Conservation (phyloP, 2,888 invertebrate species). For the Alcis repandata region DNA sequence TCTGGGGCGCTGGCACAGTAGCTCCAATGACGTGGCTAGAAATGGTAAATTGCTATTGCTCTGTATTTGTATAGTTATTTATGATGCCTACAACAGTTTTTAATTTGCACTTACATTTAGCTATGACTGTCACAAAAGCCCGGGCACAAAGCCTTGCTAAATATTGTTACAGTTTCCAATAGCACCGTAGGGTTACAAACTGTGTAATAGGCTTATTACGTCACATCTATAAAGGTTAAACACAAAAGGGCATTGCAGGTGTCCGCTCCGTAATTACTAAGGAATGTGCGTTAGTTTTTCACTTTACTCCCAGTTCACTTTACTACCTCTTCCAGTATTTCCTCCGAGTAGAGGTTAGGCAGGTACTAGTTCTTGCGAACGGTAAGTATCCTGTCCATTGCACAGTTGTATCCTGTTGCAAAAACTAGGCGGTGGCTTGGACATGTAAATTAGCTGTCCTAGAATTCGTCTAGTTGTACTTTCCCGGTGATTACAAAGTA, state of each 20-base stretch:
- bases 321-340: conserved; percentile 11
- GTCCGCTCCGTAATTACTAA: conserved; percentile 24
- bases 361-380: conserved; percentile 14
- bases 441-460: conserved; percentile 28
- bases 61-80: too few relatives aligned
- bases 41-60: too few relatives aligned
- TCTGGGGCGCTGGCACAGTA: too few relatives aligned
- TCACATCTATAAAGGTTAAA: conserved; percentile 34
- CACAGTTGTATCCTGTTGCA: conserved; percentile 35
- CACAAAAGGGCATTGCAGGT: conserved; percentile 34
- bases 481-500: too few relatives aligned
- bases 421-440: conserved; percentile 17
- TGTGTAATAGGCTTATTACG: conserved; percentile 22
- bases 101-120: too few relatives aligned
- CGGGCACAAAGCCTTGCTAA: neutral
- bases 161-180: conserved; percentile 38
- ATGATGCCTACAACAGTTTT: too few relatives aligned
- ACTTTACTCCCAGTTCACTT: neutral
- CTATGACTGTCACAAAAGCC: neutral
- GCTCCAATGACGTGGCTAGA: neutral
- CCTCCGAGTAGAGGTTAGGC: conserved; percentile 3
- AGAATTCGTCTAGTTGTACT: conserved; percentile 22
- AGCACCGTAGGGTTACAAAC: conserved; percentile 46
- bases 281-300: conserved; percentile 34
- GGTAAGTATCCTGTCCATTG: conserved; percentile 39